Conservation (phyloP, 2,797 vertebrate species). For the Cossypha caffra region DNA sequence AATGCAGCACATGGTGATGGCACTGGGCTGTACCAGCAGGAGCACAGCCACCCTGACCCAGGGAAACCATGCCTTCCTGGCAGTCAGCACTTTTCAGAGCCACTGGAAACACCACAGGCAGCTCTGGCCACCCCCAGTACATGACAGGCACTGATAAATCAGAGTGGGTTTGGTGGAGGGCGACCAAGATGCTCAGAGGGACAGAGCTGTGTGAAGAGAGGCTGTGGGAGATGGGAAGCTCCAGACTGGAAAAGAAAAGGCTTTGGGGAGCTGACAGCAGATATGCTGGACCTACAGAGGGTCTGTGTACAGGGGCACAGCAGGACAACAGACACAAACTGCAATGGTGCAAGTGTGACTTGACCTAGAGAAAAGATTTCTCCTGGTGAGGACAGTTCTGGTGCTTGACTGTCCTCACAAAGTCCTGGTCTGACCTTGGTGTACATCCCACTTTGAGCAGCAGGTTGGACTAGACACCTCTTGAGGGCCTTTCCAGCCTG, state of each 20-base stretch:
- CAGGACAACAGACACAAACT: not conserved
- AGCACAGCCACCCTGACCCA: not conserved
- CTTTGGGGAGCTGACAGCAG: not conserved
- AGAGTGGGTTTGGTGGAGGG: not conserved
- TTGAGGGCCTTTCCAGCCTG: not conserved
- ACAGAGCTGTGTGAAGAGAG: not conserved
- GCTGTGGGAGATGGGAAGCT: not conserved
- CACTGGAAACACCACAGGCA: rapidly evolving
- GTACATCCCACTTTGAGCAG: not conserved
- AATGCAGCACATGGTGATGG: rapidly evolving
- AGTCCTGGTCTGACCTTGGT: not conserved
- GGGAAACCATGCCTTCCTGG: rapidly evolving
- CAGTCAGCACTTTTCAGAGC: not conserved
- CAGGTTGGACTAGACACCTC: not conserved
- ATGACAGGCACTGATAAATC: not conserved
- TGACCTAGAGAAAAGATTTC: not conserved
- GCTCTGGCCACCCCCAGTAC: not conserved
- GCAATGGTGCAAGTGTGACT: not conserved
- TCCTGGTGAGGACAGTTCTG: not conserved
- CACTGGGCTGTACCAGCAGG: not conserved
- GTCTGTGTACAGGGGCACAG: not conserved
- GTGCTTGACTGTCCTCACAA: not conserved
- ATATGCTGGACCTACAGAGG: not conserved
- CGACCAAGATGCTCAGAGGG: not conserved
- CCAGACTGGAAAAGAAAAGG: not conserved